Evolutionary conservation across 2,888 invertebrate species (phyloP).

Genomic region (Limenitis camilla): DNA sequence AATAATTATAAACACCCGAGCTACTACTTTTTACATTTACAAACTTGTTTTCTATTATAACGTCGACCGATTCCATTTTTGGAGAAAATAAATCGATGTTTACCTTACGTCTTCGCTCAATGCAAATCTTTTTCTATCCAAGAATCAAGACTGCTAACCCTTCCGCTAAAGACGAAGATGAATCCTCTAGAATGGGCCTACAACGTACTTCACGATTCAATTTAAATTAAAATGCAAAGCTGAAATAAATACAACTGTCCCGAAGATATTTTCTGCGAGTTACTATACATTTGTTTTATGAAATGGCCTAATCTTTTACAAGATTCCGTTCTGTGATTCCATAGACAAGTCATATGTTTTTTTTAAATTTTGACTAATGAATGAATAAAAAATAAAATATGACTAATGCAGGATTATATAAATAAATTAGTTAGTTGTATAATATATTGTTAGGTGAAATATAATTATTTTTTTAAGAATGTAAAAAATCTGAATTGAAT

Average conservation of each 20-base stretch:
- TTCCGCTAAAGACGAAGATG: slow-evolving; percentile 67
- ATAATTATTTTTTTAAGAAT: no score
- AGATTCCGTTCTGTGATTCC: slow-evolving; percentile 74
- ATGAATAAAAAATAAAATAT: slow-evolving; percentile 49
- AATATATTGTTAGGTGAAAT: no score
- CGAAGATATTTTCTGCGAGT: slow-evolving; percentile 74
- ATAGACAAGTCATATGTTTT: slow-evolving; percentile 65
- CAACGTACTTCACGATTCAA: slow-evolving; percentile 68
- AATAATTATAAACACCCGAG: slow-evolving; percentile 67
- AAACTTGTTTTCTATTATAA: slow-evolving; percentile 41
- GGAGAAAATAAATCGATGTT: slow-evolving; percentile 73
- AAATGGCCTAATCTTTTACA: slow-evolving; percentile 76
- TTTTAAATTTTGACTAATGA: slow-evolving; percentile 61
- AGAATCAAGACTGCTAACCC: slow-evolving; percentile 72
- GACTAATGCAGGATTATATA: slow-evolving; percentile 19
- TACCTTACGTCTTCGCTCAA: slow-evolving; percentile 74
- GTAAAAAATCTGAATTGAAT: no score
- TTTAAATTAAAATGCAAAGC: slow-evolving; percentile 73
- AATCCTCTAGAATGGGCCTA: slow-evolving; percentile 66
- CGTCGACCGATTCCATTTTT: slow-evolving; percentile 53
- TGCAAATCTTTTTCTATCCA: slow-evolving; percentile 71
- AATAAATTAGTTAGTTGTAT: not conserved
- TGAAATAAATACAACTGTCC: slow-evolving; percentile 75
- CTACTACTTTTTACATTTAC: slow-evolving; percentile 38
- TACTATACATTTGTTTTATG: slow-evolving; percentile 76